Conservation (phyloP, 64 coral and sea anemone species). For the Platygyra sinensis region DNA sequence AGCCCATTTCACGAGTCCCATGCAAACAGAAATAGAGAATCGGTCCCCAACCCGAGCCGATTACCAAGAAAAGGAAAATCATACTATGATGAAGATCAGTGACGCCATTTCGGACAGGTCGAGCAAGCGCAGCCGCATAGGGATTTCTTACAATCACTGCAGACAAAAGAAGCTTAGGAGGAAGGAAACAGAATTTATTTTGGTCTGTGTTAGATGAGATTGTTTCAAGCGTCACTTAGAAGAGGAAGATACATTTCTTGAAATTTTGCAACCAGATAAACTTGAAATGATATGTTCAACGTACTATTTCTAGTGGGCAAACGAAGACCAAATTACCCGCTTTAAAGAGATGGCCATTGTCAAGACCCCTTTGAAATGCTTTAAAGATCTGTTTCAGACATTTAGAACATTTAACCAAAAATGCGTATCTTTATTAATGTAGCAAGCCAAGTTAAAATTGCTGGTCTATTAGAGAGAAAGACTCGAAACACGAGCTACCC, state of each 20-base stretch:
- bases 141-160: not conserved
- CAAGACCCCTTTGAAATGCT: too few species aligned
- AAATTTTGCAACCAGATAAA: not conserved
- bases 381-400: too few species aligned
- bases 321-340: too few species aligned
- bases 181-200: not conserved
- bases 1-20: not conserved
- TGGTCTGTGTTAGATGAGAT: not conserved
- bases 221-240: not conserved
- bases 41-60: not conserved
- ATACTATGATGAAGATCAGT: not conserved
- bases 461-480: too few species aligned
- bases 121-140: not conserved
- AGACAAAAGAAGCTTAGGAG: not conserved
- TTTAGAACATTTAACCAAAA: too few species aligned
- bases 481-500: too few species aligned
- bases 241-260: too few species aligned
- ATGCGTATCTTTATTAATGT: too few species aligned
- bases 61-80: not conserved
- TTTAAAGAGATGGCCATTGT: too few species aligned
- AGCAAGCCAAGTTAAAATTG: too few species aligned
- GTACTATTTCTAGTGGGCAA: too few species aligned
- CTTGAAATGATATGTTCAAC: too few species aligned
- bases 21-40: not conserved
- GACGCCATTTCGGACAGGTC: not conserved